Base-by-base conservation (phyloP, 2,888 invertebrate genomes). In the Teleogryllus oceanicus region DNA sequence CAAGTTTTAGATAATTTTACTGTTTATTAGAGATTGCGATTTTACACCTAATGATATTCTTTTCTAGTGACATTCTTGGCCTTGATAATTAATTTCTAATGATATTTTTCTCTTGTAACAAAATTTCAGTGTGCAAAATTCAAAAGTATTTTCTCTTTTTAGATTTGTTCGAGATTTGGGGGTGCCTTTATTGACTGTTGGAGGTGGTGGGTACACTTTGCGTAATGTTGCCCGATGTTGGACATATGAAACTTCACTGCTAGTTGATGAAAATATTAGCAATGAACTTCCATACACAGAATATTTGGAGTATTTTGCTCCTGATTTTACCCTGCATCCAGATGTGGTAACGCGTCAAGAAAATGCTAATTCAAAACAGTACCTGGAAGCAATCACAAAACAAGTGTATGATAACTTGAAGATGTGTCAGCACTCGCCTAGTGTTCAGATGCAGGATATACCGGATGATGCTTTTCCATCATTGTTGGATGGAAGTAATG, bases 141-240 rank as follows among this genome's bases (percentile, higher is more conserved):
- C 21, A 21, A 37, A 37, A 37, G 37, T 37, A 37, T 37, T 37
- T 37, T 37, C 37, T 37, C 1, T 37, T 62, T 62, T n/a, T 18
- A 62, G 62, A 86, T 98, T 97, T 86, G 97, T 99, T 0, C 94
- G 96, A 87, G 94, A 94, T 82, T 88, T 98, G 20, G 96, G 96
- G 85, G 92, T 99, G 11, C 99, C 99, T 0, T 92, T 98, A 11
- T 88, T 98, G 75, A 96, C 97, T 0, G 92, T 98, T 0, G 97
- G 93, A 16, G 93, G 93, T 1, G 90, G 94, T 12, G 94, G 94
- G 88, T 99, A 99, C 87, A 99, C 98, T 0, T 89, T 98, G 49
- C 90, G 97, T 50, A 99, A 99, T 87, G 99, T 99, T 0, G 99
- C 99, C 0, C 90, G 99, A 8, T 99, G 98, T 87, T 99, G 99